phyloP scores from a whole-genome alignment of 1,140 invertebrate species.

The Trachelipus rathkii region DNA sequence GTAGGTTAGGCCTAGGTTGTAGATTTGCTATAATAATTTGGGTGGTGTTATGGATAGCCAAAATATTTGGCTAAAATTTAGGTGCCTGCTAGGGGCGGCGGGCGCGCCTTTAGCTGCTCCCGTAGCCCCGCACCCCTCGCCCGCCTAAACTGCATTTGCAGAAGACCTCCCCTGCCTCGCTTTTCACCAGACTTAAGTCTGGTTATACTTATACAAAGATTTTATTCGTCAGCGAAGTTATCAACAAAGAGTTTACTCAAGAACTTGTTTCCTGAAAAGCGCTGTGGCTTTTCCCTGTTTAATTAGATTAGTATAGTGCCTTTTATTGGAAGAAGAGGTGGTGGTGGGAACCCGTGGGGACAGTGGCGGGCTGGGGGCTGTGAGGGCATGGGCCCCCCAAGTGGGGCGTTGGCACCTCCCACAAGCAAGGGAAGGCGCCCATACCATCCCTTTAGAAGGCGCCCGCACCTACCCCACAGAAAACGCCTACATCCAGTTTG shows the following conservation, averaged over 20 bases:
- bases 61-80: neutral
- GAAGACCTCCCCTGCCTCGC: constrained; percentile 2
- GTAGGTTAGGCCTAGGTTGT: neutral
- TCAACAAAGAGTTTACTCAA: neutral
- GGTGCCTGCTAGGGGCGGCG: constrained; percentile 7
- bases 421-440: constrained; percentile 12
- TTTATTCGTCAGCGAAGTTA: neutral
- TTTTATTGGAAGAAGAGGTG: neutral
- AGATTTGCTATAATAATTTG: neutral
- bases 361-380: constrained; percentile 1
- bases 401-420: constrained; percentile 19
- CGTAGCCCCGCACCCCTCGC: constrained; percentile 5
- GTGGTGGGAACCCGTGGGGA: neutral
- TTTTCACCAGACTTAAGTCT: neutral
- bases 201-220: constrained; percentile 1
- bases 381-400: constrained; percentile 25
- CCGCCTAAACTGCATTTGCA: constrained; percentile 2
- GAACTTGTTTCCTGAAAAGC: neutral
- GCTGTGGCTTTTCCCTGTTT: neutral
- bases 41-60: constrained; percentile 11
- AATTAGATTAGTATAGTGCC: constrained; percentile 4
- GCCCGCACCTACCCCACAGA: constrained; percentile 12
- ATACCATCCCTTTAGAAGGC: constrained; percentile 23
- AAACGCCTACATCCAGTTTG: constrained; percentile 9
- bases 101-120: constrained; percentile 6